Percentiles rank a stretch among this genome's conserved stretches.
phyloP scores from a whole-genome alignment of 2,888 invertebrate species.

The Monoplex corrugatus region DNA sequence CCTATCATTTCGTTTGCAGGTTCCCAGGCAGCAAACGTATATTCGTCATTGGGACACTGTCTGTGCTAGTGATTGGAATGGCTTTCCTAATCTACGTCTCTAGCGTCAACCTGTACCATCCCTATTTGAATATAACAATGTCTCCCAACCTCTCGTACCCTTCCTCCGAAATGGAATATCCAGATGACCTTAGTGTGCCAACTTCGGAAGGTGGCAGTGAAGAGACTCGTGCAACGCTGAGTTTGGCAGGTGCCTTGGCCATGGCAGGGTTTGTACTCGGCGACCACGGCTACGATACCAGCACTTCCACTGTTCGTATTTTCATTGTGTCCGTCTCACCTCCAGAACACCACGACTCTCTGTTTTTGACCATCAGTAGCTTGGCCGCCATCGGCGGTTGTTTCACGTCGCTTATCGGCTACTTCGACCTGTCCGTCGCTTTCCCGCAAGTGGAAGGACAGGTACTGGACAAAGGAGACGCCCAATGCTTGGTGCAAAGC shows the following conservation, averaged over 20 bases:
- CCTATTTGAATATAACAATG: not conserved
- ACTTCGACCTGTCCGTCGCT: constrained; percentile 1
- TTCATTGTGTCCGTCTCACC: constrained; percentile 38
- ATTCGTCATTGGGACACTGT: constrained; percentile 4
- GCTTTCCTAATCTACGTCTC: not conserved
- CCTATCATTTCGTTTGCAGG: too few relatives aligned
- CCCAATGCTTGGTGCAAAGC: constrained; percentile 38
- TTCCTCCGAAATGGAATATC: not conserved
- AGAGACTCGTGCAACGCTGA: not conserved
- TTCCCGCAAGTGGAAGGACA: constrained; percentile 8
- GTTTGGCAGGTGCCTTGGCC: not conserved
- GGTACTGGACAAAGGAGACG: constrained; percentile 1
- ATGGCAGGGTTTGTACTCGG: constrained; percentile 9
- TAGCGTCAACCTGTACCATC: not conserved
- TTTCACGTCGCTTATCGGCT: constrained; percentile 30
- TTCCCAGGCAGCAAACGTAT: not conserved
- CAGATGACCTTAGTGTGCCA: not conserved
- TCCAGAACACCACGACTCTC: not conserved
- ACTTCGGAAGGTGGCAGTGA: not conserved
- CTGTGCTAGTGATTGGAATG: not conserved
- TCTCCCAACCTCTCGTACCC: too few relatives aligned
- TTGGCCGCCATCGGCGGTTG: constrained; percentile 41
- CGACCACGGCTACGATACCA: constrained; percentile 38
- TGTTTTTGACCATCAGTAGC: constrained; percentile 3
- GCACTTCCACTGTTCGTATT: not conserved